Evolutionary conservation across 2,113 vertebrate species (phyloP).

Genomic region (Hippocampus barbouri): DNA sequence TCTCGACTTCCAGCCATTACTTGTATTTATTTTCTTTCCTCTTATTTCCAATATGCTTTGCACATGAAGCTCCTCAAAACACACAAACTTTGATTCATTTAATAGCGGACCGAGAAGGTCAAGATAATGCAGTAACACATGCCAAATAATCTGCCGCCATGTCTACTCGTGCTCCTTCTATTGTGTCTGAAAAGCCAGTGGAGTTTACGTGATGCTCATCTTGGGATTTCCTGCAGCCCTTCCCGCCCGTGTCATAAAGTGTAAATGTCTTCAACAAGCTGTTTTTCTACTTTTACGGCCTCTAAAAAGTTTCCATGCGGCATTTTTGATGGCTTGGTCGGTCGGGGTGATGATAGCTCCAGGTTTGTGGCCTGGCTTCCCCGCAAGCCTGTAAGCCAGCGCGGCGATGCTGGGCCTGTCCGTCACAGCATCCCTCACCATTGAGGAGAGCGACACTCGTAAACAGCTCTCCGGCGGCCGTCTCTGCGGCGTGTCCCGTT

Average conservation of each 20-base stretch:
- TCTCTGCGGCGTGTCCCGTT: slow-evolving; percentile 15
- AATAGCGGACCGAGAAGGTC: background rate
- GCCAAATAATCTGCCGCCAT: background rate
- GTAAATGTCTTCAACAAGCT: slow-evolving; percentile 30
- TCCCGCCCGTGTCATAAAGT: slow-evolving; percentile 14
- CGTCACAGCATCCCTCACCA: slow-evolving; percentile 35
- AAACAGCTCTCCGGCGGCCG: slow-evolving; percentile 43
- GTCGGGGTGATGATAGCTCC: slow-evolving; percentile 50
- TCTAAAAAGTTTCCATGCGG: slow-evolving; percentile 8
- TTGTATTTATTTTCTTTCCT: slow-evolving; percentile 42
- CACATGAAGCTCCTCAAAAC: slow-evolving; percentile 2
- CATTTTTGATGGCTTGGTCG: slow-evolving; percentile 26
- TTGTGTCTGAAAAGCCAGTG: background rate
- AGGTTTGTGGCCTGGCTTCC: slow-evolving; percentile 44
- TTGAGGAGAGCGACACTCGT: slow-evolving; percentile 28
- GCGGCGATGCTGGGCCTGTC: slow-evolving; percentile 33
- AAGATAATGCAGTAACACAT: background rate
- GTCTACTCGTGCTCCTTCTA: background rate
- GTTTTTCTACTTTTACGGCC: slow-evolving; percentile 26
- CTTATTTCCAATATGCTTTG: slow-evolving; percentile 21
- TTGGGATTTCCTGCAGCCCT: slow-evolving; percentile 23
- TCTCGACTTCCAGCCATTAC: slow-evolving; percentile 43
- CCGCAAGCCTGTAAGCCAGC: slow-evolving; percentile 29
- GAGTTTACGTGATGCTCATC: background rate
- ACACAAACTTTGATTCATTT: background rate